A percentile compares a stretch with the other conserved stretches of the same genome.
These are phyloP conservation scores for Scolanthus callimorphus DNA, from an alignment of 92 coral and sea anemone species.

Conservation along the genomic window DNA sequence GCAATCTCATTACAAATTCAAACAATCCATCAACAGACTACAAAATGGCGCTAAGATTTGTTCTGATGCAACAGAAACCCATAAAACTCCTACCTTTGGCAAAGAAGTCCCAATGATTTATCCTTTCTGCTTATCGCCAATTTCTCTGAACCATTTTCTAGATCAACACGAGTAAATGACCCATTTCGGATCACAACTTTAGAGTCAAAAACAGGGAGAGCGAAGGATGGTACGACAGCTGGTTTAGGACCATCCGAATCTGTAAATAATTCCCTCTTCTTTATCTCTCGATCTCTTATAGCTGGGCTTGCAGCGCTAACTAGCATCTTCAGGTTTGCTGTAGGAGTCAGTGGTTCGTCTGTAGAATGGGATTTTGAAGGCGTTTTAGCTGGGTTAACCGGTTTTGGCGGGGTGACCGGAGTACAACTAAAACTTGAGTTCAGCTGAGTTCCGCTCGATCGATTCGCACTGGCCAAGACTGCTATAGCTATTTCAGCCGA, in stretches of 20 bases:
- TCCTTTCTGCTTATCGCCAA: slow-evolving; percentile 88
- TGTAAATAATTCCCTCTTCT: slow-evolving; percentile 86
- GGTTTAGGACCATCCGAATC: slow-evolving; percentile 22
- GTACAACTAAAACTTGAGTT: slow-evolving; percentile 6
- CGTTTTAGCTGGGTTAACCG: slow-evolving; percentile 5
- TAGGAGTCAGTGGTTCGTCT: slow-evolving; percentile 92
- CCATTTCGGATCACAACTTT: slow-evolving; percentile 31
- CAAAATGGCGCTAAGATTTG: slow-evolving; percentile 77
- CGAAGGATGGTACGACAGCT: slow-evolving; percentile 27
- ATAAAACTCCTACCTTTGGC: slow-evolving; percentile 83
- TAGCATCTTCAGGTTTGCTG: slow-evolving; percentile 95
- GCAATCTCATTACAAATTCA: slow-evolving; percentile 70
- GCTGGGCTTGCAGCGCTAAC: slow-evolving; percentile 99
- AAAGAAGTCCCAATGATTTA: slow-evolving; percentile 94
- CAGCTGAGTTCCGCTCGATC: slow-evolving; percentile 7
- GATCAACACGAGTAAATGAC: slow-evolving; percentile 7
- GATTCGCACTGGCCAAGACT: background rate
- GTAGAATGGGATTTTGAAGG: slow-evolving; percentile 5
- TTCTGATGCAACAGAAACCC: slow-evolving; percentile 3
- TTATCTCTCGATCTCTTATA: slow-evolving; percentile 90
- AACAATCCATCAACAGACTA: slow-evolving; percentile 34
- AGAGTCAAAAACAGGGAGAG: slow-evolving; percentile 33
- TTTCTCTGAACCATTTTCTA: slow-evolving; percentile 49
- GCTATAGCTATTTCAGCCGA: background rate
- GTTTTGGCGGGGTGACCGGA: slow-evolving; percentile 87